Evolutionary conservation across 2,113 vertebrate species (phyloP), one percentile per base, ranked within the genome.

Genomic region (Cebidichthys violaceus): DNA sequence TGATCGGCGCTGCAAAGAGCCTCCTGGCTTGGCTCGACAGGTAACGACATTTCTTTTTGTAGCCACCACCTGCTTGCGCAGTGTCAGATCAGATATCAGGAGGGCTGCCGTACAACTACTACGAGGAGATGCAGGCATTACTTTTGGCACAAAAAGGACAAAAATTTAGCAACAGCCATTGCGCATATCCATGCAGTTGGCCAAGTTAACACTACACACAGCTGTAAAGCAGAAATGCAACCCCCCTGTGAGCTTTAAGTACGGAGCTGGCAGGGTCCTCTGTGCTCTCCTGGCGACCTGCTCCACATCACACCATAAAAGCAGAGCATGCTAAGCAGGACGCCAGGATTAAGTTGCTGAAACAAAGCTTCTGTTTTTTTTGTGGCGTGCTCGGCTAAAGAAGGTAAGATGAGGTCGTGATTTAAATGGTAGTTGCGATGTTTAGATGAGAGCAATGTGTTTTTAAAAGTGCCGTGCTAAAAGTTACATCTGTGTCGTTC

Each of bases 1-100:
- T 99, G 79, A 99, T 99, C 8, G 97, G 97, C 0, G 96, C 97
- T 37, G 98, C 98, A 3, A 99, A 99, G 92, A 97, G 97, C 87
- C 94, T 99, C 77, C 92, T 99, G 77, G 97, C 97, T 0, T 99
- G 98, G 98, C 93, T 99, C 43, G 98, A 99, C 93, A 96, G 97
- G 98, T 99, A 94, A 86, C 88, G 3, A 13, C 20, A 5, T n/a
- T 76, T 64, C 3, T 41, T 22, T 47, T 57, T 62, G 24, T 22
- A 41, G 31, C 18, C 4, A 14, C 31, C 17, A 27, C 9, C 31
- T 18, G 27, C 31, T 47, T 47, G 62, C 70, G 50, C 20, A 1
- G 27, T n/a, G 67, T 55, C 15, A 29, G 8, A 65, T 50, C 59
- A 35, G 20, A 41, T 41, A 14, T n/a, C 14, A 33, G 11, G 0